Conservation (phyloP, 2,888 invertebrate species). For the Eumacrocentrus americanus region DNA sequence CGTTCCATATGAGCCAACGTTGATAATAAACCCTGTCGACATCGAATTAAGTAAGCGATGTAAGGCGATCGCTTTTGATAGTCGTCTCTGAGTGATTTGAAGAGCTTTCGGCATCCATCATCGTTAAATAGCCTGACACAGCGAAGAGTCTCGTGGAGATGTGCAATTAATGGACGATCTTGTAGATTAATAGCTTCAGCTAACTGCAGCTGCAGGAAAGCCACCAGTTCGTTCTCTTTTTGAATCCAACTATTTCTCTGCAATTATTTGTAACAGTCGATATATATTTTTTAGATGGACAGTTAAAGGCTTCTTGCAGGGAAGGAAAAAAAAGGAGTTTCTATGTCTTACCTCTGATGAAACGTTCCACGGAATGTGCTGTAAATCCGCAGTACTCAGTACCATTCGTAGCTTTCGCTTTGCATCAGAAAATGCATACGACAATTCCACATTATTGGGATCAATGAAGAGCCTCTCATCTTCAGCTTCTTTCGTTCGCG, state of each 20-base stretch:
- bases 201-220: conserved; percentile 75
- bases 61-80: conserved; percentile 79
- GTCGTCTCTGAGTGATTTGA: conserved; percentile 77
- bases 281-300: conserved; percentile 11
- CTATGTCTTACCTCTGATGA: conserved; percentile 47
- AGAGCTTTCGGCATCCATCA: conserved; percentile 74
- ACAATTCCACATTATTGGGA: conserved; percentile 65
- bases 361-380: conserved; percentile 65
- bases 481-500: conserved; percentile 60
- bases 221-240: conserved; percentile 65
- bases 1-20: conserved; percentile 76
- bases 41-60: conserved; percentile 80
- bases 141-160: conserved; percentile 82
- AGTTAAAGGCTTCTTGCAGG: too few species aligned
- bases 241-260: conserved; percentile 60
- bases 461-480: conserved; percentile 64
- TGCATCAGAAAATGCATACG: conserved; percentile 71
- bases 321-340: neutral
- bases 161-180: conserved; percentile 77
- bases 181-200: conserved; percentile 84
- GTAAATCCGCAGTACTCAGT: conserved; percentile 84
- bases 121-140: conserved; percentile 77
- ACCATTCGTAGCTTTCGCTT: conserved; percentile 91
- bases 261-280: conserved; percentile 23
- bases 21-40: conserved; percentile 79